A percentile compares a stretch with the other conserved stretches of the same genome.
These are phyloP conservation scores for Ornithoptera priamus DNA, from an alignment of 2,888 invertebrate genomes.

Conservation along the genomic window DNA sequence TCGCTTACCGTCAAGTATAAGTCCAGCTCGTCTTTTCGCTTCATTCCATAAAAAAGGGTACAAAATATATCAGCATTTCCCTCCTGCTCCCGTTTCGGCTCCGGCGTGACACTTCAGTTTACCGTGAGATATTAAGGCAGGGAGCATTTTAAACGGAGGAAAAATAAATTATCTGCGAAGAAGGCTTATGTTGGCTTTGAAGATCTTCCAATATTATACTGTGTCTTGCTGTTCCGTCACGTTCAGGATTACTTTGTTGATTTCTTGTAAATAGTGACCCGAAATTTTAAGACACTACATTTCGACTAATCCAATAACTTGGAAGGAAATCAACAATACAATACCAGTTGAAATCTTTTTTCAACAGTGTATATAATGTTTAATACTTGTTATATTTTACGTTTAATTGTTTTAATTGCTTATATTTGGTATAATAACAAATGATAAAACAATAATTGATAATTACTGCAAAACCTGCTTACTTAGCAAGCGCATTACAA, in stretches of 20 bases:
- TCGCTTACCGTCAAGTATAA: too few relatives aligned
- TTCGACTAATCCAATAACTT: too few relatives aligned
- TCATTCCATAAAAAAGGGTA: not conserved
- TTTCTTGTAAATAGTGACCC: constrained; percentile 21
- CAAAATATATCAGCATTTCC: constrained; percentile 23
- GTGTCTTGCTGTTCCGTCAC: constrained; percentile 43
- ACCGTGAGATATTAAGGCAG: constrained; percentile 35
- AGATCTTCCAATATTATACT: constrained; percentile 42
- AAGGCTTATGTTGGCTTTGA: constrained; percentile 43
- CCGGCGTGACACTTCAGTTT: constrained; percentile 36
- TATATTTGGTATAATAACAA: too few relatives aligned
- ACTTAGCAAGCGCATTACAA: too few relatives aligned
- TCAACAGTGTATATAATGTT: too few relatives aligned
- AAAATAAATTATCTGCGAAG: constrained; percentile 37
- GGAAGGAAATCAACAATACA: too few relatives aligned
- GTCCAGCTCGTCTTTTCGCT: too few relatives aligned
- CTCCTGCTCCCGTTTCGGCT: constrained; percentile 18
- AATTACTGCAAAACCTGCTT: too few relatives aligned
- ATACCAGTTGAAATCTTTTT: too few relatives aligned
- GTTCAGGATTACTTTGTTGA: constrained; percentile 40
- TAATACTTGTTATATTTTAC: too few relatives aligned
- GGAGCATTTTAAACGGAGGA: constrained; percentile 37
- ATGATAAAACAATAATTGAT: too few relatives aligned
- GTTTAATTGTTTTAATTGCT: too few relatives aligned
- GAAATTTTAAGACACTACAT: constrained; percentile 2